These are phyloP conservation scores for Naja naja DNA, from an alignment of 2,113 vertebrate genomes.

Conservation along the genomic window DNA sequence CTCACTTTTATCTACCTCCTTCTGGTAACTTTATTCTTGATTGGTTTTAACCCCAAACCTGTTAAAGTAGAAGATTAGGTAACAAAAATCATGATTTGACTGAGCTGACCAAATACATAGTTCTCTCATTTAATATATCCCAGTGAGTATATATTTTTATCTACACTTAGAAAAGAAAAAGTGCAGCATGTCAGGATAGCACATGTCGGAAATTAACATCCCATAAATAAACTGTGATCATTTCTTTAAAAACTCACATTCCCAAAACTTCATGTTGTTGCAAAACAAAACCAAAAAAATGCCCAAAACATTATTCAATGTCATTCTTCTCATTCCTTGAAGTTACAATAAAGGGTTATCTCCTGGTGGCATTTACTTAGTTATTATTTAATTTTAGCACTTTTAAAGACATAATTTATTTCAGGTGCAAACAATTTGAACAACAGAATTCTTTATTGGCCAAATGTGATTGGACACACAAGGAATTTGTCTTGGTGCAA, in stretches of 20 bases:
- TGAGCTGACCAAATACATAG: neutral
- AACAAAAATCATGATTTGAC: neutral
- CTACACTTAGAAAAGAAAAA: neutral
- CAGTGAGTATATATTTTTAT: neutral
- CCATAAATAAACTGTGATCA: neutral
- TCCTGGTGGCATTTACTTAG: neutral
- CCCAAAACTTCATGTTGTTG: neutral
- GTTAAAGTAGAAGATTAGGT: neutral
- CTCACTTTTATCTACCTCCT: conserved; percentile 47
- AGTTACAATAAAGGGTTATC: neutral
- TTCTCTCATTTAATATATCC: neutral
- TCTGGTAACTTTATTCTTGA: conserved; percentile 38
- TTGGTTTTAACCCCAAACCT: conserved; percentile 9
- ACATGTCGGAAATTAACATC: neutral
- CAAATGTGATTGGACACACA: too few species aligned
- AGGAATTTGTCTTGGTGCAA: too few species aligned
- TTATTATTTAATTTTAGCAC: neutral
- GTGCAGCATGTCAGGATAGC: neutral
- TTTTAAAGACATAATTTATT: neutral
- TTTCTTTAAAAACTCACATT: neutral
- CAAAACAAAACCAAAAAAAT: neutral
- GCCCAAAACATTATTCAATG: neutral
- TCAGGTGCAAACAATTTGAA: neutral
- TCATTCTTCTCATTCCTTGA: neutral
- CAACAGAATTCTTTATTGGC: too few species aligned